Evolutionary conservation across 2,797 vertebrate species (phyloP).

Genomic region (Chloroceryle inda): DNA sequence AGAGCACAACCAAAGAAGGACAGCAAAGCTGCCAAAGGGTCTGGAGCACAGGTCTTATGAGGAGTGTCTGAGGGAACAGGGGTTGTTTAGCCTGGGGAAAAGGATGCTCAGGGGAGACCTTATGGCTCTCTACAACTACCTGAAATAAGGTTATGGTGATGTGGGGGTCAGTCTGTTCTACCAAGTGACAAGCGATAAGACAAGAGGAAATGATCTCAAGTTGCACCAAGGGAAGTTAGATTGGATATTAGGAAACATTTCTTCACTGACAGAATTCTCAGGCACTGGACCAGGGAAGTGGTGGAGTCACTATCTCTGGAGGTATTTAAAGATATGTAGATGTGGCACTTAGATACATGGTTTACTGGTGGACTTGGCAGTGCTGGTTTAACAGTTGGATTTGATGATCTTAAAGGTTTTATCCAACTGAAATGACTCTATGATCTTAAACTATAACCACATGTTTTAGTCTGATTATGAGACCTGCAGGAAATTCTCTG

Average conservation of each 20-base stretch:
- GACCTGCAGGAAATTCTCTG: not conserved
- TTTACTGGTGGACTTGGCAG: not conserved
- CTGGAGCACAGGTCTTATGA: not conserved
- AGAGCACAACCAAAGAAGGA: rapidly evolving
- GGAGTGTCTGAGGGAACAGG: not conserved
- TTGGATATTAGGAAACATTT: not conserved
- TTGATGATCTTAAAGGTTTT: not conserved
- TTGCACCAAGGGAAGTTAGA: not conserved
- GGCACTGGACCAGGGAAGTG: not conserved
- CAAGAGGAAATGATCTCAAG: not conserved
- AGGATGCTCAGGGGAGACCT: not conserved
- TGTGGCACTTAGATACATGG: not conserved
- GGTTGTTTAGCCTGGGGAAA: not conserved
- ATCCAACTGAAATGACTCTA: not conserved
- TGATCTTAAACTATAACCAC: not conserved
- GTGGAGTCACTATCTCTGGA: not conserved
- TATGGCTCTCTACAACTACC: rapidly evolving
- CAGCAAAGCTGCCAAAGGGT: rapidly evolving
- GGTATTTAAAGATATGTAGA: rapidly evolving
- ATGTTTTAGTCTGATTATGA: slow-evolving; percentile 29
- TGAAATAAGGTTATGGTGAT: not conserved
- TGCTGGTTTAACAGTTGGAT: not conserved
- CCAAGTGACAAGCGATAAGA: not conserved
- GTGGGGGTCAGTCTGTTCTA: rapidly evolving
- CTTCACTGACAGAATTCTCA: not conserved